Evolutionary conservation across 2,113 vertebrate species (phyloP).

Genomic region (Pseudorectes ferrugineus): DNA sequence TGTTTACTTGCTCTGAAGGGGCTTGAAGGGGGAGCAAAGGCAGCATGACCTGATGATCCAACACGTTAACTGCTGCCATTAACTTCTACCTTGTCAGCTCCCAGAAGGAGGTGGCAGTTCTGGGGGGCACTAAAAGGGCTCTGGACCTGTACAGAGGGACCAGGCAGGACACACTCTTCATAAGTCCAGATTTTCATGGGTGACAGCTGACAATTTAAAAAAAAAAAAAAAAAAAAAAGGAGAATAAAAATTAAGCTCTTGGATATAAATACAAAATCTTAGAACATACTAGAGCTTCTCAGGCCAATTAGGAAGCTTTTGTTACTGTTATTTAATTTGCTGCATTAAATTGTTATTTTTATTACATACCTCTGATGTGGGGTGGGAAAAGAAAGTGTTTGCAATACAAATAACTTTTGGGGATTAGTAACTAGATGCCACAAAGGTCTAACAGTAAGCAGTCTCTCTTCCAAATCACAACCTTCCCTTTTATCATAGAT

Average conservation of each 20-base stretch:
- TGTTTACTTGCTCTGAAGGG: conserved; percentile 41
- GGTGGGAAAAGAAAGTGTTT: neutral
- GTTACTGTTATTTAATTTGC: neutral
- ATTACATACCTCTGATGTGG: neutral
- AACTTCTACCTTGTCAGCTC: neutral
- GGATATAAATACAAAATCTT: neutral
- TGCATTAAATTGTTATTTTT: neutral
- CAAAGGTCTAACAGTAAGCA: neutral
- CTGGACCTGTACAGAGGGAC: neutral
- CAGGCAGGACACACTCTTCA: neutral
- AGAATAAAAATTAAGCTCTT: neutral
- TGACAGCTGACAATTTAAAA: neutral
- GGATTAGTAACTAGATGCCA: neutral
- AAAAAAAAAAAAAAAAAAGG: neutral
- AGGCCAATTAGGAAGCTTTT: neutral
- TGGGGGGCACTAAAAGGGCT: neutral
- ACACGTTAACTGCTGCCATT: neutral
- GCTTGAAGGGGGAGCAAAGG: neutral
- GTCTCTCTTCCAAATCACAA: neutral
- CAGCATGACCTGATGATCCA: conserved; percentile 7
- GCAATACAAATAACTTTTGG: neutral
- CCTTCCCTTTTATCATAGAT: neutral
- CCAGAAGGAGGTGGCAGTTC: neutral
- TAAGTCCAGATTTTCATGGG: neutral
- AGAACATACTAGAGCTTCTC: neutral